Base-by-base conservation (phyloP, 1,140 invertebrate species). In the Camponotus floridanus region DNA sequence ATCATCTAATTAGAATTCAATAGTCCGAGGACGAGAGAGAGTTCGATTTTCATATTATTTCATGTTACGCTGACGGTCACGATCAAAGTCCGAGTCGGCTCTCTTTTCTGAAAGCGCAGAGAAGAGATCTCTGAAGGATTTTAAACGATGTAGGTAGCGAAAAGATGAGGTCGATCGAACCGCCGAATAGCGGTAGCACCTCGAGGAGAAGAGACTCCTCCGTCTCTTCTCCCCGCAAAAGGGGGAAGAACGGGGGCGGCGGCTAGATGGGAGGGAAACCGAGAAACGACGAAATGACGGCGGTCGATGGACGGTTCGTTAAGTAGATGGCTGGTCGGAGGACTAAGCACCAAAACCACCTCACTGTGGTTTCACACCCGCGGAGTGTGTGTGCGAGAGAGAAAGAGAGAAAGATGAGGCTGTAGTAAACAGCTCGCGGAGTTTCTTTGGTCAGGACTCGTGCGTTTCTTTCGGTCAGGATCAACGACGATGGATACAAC, bases 291-390 rank as follows among this genome's bases (percentile, higher is more conserved):
- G 89, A 94, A 94, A 94, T 92, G 92, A 93, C 92, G 92, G 93
- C 92, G 92, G 92, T 94, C 93, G 91, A 93, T 93, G 92, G 92
- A 94, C 91, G 93, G 92, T 93, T 92, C 92, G 93, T 94, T 94
- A 95, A 94, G 93, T 94, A 94, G 93, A 92, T 94, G 94, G 91
- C 92, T 92, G 93, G 91, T 93, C 91, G 91, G 91, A 91, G 87
- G 93, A 94, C 94, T 95, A 94, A 94, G 94, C 93, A 92, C 93
- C 93, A 92, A 94, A 95, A 94, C 92, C 92, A 91, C 94, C 93
- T 94, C 92, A 92, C 94, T 95, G 94, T 94, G 94, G 94, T 94
- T 95, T 95, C 94, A 95, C 94, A 95, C 94, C 94, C 94, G 93
- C 92, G 94, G 92, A 94, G 91, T 85, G 89, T 90, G 51, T 70